Base-by-base conservation (phyloP, 2,797 vertebrate genomes). In the Coccyzus lansbergi region DNA sequence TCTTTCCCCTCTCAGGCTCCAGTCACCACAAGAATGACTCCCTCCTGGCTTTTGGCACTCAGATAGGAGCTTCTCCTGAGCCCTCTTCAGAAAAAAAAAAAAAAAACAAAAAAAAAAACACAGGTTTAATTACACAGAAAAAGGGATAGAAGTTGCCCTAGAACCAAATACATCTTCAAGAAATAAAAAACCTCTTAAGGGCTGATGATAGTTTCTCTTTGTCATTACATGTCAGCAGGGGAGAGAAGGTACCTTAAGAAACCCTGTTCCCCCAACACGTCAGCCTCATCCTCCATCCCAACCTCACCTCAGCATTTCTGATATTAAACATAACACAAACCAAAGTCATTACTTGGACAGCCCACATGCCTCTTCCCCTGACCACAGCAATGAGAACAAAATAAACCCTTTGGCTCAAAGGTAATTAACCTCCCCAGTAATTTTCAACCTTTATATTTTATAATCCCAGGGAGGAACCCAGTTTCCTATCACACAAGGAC, bases 261-360 rank as follows among this genome's bases (percentile, higher is more conserved):
- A n/a, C 9, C 2, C 9, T 5, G 10, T 34, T 22, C 6, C 67
- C 48, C 5, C 0, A 1, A 38, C 51, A n/a, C 11, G 0, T 42
- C 62, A 59, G 69, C 29, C 65, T 20, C 3, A 22, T 12, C 70
- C 56, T 51, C 42, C 52, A 38, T 24, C 29, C 28, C 49, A 44
- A 26, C 5, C 29, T 24, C 68, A 26, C 7, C 0, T 10, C 19
- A 31, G 10, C 25, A 10, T 25, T 20, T 10, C 83, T 24, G 38
- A 1, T 7, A 1, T 1, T 17, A 46, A 34, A 25, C 46, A 7
- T 1, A 4, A 9, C 58, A 56, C 49, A 36, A 24, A 9, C 59
- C 48, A 25, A 33, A 21, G 42, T 28, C 33, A 44, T 65, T 13
- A 9, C 6, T 18, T 26, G 18, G 24, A 11, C 81, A 92, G 49